These are phyloP conservation scores for Paratilapia polleni DNA, from an alignment of 2,113 vertebrate genomes.

Conservation along the genomic window DNA sequence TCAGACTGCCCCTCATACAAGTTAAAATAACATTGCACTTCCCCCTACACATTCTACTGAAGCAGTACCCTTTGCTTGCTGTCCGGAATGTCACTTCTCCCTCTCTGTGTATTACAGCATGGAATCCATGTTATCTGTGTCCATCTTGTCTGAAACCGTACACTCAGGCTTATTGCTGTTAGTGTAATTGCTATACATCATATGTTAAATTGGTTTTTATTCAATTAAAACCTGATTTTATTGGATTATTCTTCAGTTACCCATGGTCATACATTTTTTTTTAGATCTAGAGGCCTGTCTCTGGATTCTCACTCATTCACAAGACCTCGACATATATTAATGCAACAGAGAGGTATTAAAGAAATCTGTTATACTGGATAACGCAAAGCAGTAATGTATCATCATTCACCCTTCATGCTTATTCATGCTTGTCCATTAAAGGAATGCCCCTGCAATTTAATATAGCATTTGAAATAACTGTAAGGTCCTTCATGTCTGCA, in stretches of 20 bases:
- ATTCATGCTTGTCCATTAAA: not conserved
- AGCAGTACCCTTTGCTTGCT: not conserved
- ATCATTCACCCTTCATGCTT: not conserved
- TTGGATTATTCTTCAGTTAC: not conserved
- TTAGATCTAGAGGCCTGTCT: not conserved
- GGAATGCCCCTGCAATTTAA: not conserved
- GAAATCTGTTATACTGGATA: not conserved
- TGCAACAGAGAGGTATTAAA: not conserved
- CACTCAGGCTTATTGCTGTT: not conserved
- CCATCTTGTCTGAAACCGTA: not conserved
- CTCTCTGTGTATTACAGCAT: not conserved
- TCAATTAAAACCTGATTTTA: not conserved
- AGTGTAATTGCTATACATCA: not conserved
- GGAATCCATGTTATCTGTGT: not conserved
- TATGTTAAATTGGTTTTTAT: constrained; percentile 28
- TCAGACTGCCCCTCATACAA: too few species aligned
- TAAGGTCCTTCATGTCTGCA: not conserved
- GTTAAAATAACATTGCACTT: too few species aligned
- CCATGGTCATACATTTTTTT: not conserved
- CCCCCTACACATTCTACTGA: not conserved
- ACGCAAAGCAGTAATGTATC: not conserved
- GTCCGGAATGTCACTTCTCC: not conserved
- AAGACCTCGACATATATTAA: not conserved
- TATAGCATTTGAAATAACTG: not conserved
- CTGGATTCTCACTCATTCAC: not conserved